These are phyloP conservation scores for Andrena bucephala DNA, from an alignment of 2,888 invertebrate species.

Conservation along the genomic window DNA sequence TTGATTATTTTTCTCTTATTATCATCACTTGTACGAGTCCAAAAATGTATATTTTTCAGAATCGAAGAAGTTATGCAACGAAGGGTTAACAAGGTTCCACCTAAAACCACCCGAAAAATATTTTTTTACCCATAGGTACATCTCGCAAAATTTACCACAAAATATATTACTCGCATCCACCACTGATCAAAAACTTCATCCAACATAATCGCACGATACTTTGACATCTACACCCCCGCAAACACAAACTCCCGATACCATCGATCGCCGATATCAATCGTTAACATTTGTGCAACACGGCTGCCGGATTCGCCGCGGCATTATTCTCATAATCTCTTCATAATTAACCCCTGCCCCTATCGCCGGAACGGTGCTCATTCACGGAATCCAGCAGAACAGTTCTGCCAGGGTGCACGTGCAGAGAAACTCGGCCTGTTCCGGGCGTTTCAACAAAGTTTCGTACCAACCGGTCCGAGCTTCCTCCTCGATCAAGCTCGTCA, in stretches of 20 bases:
- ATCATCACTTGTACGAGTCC: too few species aligned
- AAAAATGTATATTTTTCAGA: too few species aligned
- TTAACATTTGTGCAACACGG: constrained; percentile 5
- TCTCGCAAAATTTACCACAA: too few species aligned
- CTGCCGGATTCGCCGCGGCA: constrained; percentile 15
- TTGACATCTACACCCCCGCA: neutral
- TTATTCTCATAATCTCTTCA: constrained; percentile 37
- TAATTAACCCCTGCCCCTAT: constrained; percentile 35
- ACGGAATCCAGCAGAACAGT: constrained; percentile 44
- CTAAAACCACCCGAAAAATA: neutral
- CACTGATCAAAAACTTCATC: neutral
- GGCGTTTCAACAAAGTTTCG: constrained; percentile 66
- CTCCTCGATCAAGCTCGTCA: constrained; percentile 60
- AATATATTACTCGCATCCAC: too few species aligned
- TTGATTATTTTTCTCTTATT: too few species aligned
- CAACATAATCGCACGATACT: neutral
- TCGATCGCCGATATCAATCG: constrained; percentile 12
- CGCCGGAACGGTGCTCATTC: constrained; percentile 22
- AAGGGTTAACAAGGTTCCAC: too few species aligned
- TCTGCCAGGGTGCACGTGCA: constrained; percentile 34
- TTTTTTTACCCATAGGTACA: neutral
- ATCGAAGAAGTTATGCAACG: too few species aligned
- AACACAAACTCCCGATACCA: neutral
- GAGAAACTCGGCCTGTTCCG: constrained; percentile 27
- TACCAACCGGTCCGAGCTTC: constrained; percentile 71